These are phyloP conservation scores for Eudemis profundana DNA, from an alignment of 2,888 invertebrate species.

Conservation along the genomic window DNA sequence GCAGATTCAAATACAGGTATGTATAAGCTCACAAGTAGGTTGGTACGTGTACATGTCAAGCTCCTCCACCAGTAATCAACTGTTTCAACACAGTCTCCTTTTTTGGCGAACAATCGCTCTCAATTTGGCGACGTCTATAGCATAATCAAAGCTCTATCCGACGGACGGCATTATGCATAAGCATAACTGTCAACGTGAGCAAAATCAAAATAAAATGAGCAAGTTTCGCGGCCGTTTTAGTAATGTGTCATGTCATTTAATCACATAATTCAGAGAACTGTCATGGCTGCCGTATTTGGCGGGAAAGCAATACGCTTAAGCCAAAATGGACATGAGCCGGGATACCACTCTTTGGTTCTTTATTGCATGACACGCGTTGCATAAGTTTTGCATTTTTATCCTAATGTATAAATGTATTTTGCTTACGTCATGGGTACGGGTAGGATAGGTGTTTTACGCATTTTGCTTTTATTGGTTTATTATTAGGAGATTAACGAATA, in stretches of 20 bases:
- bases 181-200: conserved; percentile 62
- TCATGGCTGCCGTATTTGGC: conserved; percentile 81
- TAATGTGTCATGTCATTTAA: conserved; percentile 74
- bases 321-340: conserved; percentile 75
- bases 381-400: conserved; percentile 66
- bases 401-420: conserved; percentile 51
- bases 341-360: conserved; percentile 74
- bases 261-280: conserved; percentile 82
- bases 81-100: conserved; percentile 44
- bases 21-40: background rate
- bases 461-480: conserved; percentile 27
- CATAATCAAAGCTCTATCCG: conserved; percentile 67
- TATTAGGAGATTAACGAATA: background rate
- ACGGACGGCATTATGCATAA: conserved; percentile 66
- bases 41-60: conserved; percentile 17
- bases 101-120: conserved; percentile 56
- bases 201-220: conserved; percentile 69
- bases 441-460: background rate
- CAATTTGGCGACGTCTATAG: conserved; percentile 70
- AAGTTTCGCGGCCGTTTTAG: conserved; percentile 64
- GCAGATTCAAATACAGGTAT: background rate
- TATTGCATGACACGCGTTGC: conserved; percentile 71
- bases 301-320: conserved; percentile 83
- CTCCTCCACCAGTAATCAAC: conserved; percentile 33
- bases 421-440: conserved; percentile 14